phyloP scores from a whole-genome alignment of 1,140 invertebrate species.

The Yoshiicerus persimilis region DNA sequence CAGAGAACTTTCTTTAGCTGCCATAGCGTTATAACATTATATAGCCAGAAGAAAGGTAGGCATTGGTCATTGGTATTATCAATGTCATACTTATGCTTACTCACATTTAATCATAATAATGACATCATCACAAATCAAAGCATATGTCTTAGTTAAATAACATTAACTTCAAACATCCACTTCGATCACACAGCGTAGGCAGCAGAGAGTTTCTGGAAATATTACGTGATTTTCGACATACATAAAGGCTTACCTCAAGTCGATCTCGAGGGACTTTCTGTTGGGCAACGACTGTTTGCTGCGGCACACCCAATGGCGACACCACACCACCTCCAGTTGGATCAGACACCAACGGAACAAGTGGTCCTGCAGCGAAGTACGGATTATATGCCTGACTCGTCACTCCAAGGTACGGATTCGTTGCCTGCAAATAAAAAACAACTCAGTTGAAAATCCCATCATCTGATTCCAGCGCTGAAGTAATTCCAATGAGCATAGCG shows the following conservation, averaged over 20 bases:
- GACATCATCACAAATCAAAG: background rate
- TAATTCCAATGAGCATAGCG: background rate
- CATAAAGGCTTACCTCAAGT: conserved; percentile 76
- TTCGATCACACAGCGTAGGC: conserved; percentile 6
- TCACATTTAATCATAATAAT: background rate
- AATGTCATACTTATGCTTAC: background rate
- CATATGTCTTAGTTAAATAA: background rate
- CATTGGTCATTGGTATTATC: background rate
- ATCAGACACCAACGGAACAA: conserved; percentile 83
- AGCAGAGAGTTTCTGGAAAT: background rate
- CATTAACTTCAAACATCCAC: conserved; percentile 18
- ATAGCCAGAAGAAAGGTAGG: background rate
- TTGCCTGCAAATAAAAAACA: conserved; percentile 64
- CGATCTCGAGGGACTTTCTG: conserved; percentile 93
- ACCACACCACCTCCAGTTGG: conserved; percentile 59
- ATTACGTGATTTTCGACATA: conserved; percentile 24
- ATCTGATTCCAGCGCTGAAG: background rate
- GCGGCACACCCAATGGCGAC: conserved; percentile 74
- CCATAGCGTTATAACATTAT: background rate
- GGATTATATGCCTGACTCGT: conserved; percentile 78
- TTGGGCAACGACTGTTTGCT: conserved; percentile 74
- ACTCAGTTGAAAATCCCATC: background rate
- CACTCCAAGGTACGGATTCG: conserved; percentile 85
- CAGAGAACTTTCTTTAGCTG: background rate
- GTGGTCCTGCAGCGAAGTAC: conserved; percentile 80